Base-by-base conservation (phyloP, 2,113 vertebrate genomes). In the Ranitomeya variabilis region DNA sequence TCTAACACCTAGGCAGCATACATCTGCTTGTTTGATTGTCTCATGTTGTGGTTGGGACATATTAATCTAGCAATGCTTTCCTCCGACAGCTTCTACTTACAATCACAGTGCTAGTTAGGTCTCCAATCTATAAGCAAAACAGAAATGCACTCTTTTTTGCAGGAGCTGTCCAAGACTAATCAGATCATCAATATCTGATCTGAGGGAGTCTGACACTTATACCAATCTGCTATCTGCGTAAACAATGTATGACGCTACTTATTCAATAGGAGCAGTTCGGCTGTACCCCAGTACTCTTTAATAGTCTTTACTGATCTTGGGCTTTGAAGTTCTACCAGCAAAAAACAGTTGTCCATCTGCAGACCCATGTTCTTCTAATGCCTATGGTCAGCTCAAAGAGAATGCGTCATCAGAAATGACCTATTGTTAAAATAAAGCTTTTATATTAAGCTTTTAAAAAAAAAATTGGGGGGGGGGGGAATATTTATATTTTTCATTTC, bases 11-110 rank as follows among this genome's bases (percentile, higher is more conserved):
- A 83, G n/a, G 7, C 21, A 52, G 67, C 31, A 51, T 64, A 74
- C 80, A 88, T 88, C 71, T 78, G 87, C 71, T 59, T 83, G 55
- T 74, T 57, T 82, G 73, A 88, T 76, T 88, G 62, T 66, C 83
- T 64, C 21, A 26, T 78, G 64, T 60, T 80, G 23, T 82, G 66
- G 13, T 73, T 82, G 12, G 37, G 23, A 54, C n/a, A 87, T 19
- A 55, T 57, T 45, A n/a, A 79, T 79, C 45, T 66, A 79, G n/a
- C 85, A 54, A 31, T 79, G 37, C 18, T 62, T 62, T 81, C 19
- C n/a, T 83, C 37, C 4, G 23, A 31, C 37, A 31, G 13, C 7
- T 31, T 59, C 2, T n/a, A 2, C 57, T 31, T 37, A 60, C 26
- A 37, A 19, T 18, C 31, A 62, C 8, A 26, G 16, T 45, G 26